Evolutionary conservation across 2,113 vertebrate genomes (phyloP).

Genomic region (Entosphenus tridentatus): DNA sequence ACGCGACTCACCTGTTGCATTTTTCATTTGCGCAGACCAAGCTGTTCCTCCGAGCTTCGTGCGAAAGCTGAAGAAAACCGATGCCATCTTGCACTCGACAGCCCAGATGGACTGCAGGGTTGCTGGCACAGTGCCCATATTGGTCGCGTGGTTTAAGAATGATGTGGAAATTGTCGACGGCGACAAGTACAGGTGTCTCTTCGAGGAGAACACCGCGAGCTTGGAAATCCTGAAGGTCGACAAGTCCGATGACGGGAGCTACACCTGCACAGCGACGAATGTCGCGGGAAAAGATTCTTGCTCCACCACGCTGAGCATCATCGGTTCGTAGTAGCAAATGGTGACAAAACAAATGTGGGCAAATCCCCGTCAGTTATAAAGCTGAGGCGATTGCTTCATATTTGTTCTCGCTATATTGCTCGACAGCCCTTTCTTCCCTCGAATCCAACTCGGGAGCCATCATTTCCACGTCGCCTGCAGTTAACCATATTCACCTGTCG

Average conservation of each 20-base stretch:
- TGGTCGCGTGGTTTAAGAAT: neutral
- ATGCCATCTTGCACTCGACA: neutral
- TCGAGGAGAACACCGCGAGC: neutral
- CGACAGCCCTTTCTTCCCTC: too few species aligned
- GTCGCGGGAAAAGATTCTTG: neutral
- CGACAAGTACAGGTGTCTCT: neutral
- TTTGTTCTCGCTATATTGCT: neutral
- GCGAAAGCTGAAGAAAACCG: neutral
- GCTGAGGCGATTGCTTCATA: neutral
- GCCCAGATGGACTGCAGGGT: slow-evolving; percentile 2
- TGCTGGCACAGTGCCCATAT: neutral
- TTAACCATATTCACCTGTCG: too few species aligned
- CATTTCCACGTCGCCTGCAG: too few species aligned
- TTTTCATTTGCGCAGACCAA: neutral
- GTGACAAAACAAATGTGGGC: neutral
- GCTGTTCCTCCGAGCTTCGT: neutral
- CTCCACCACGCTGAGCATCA: neutral
- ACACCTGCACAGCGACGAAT: neutral
- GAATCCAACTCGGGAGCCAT: too few species aligned
- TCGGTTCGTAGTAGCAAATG: neutral
- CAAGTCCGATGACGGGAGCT: neutral
- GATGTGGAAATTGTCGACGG: neutral
- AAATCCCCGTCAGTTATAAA: neutral
- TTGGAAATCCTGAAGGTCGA: neutral
- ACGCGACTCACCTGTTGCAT: neutral